Percentiles rank a stretch among this genome's conserved stretches.
Conservation (phyloP, 2,888 invertebrate genomes). For the Molorchus minor region DNA sequence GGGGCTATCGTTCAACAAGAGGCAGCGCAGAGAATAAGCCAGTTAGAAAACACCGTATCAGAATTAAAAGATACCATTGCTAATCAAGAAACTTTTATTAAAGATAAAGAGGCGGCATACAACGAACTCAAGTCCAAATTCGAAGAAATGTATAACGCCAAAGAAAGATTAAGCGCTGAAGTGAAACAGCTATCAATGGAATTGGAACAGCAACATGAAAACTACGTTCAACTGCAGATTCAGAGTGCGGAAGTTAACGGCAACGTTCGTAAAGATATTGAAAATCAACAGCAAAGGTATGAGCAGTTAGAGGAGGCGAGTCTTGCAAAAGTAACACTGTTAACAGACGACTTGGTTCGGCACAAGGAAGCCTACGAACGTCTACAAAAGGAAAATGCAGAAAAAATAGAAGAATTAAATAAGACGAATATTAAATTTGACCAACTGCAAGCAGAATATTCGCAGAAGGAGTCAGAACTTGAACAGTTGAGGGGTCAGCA, state of each 20-base stretch:
- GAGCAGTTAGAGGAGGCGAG: constrained; percentile 41
- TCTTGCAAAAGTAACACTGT: constrained; percentile 41
- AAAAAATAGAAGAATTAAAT: constrained; percentile 1
- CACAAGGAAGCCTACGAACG: constrained; percentile 45
- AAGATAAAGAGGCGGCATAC: constrained; percentile 22
- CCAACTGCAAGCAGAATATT: not conserved
- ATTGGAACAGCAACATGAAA: constrained; percentile 9
- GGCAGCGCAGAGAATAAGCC: not conserved
- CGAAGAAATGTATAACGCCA: constrained; percentile 11
- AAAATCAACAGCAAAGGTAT: constrained; percentile 33
- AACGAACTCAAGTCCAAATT: not conserved
- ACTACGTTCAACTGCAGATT: constrained; percentile 21
- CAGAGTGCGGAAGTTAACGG: constrained; percentile 43
- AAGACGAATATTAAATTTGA: not conserved
- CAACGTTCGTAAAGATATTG: constrained; percentile 43
- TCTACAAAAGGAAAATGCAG: constrained; percentile 13
- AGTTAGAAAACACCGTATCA: not conserved
- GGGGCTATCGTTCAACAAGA: not conserved
- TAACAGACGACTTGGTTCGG: constrained; percentile 39
- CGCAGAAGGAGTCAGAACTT: not conserved
- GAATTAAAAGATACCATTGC: constrained; percentile 18
- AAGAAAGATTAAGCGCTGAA: constrained; percentile 6
- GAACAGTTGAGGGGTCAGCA: constrained; percentile 1
- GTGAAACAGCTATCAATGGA: not conserved
- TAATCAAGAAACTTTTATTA: constrained; percentile 23